phyloP scores from a whole-genome alignment of 2,113 vertebrate genomes.

The western clawed frog (Xenopus tropicalis) region UCB_Xtro_10.0 CM004443.2:36448501-36449000 shows the following conservation, averaged over 20 bases:
- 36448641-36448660: slow-evolving; percentile 51
- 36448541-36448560: slow-evolving; percentile 27
- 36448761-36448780: slow-evolving; percentile 20
- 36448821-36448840: too few relatives aligned
- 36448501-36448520: slow-evolving; percentile 39
- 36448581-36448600: background rate
- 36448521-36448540: slow-evolving; percentile 37
- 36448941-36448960: too few relatives aligned
- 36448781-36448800: background rate
- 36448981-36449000: too few relatives aligned
- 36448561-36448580: background rate
- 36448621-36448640: slow-evolving; percentile 59
- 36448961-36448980: too few relatives aligned
- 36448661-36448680: slow-evolving; percentile 75
- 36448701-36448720: slow-evolving; percentile 62
- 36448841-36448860: too few relatives aligned
- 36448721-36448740: slow-evolving; percentile 72
- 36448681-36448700: slow-evolving; percentile 72
- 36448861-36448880: too few relatives aligned
- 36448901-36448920: too few relatives aligned
- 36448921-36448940: too few relatives aligned
- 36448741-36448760: slow-evolving; percentile 63
- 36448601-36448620: slow-evolving; percentile 19
- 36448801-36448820: too few relatives aligned
- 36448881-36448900: too few relatives aligned